Evolutionary conservation across 2,113 vertebrate genomes (phyloP).

Genomic region (Choloepus hoffmanni): DNA sequence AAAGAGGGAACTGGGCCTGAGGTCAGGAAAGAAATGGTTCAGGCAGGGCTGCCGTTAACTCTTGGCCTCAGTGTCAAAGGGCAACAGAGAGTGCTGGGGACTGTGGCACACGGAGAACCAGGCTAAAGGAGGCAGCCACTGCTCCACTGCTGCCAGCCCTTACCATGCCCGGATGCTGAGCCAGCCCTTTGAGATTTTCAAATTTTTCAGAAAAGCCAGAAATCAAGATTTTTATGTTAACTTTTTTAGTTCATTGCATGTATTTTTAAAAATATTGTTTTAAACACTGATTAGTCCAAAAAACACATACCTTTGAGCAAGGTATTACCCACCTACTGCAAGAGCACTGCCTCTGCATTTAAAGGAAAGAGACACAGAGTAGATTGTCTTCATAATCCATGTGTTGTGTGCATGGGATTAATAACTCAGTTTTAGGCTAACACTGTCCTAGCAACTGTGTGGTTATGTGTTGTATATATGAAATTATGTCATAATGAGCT

Average conservation of each 20-base stretch:
- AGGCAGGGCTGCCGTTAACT: not conserved
- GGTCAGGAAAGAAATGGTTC: not conserved
- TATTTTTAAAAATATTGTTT: not conserved
- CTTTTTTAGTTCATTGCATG: not conserved
- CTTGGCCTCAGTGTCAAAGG: not conserved
- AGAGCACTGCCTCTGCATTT: not conserved
- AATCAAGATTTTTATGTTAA: not conserved
- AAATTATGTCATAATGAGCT: constrained; percentile 46
- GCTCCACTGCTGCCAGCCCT: not conserved
- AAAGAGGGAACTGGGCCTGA: not conserved
- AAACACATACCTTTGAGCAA: not conserved
- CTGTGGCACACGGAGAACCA: not conserved
- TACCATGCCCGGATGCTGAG: not conserved
- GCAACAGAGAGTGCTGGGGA: not conserved
- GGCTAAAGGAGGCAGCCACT: not conserved
- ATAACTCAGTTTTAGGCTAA: not conserved
- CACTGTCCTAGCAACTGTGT: not conserved
- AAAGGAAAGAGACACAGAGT: not conserved
- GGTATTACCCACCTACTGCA: not conserved
- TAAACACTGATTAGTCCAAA: not conserved
- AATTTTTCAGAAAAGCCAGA: not conserved
- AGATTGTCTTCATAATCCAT: not conserved
- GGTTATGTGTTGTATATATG: not conserved
- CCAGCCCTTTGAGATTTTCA: not conserved
- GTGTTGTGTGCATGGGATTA: not conserved